These are phyloP conservation scores for Hippopotamus amphibius DNA, from an alignment of 2,113 vertebrate species.

Conservation along the genomic window DNA sequence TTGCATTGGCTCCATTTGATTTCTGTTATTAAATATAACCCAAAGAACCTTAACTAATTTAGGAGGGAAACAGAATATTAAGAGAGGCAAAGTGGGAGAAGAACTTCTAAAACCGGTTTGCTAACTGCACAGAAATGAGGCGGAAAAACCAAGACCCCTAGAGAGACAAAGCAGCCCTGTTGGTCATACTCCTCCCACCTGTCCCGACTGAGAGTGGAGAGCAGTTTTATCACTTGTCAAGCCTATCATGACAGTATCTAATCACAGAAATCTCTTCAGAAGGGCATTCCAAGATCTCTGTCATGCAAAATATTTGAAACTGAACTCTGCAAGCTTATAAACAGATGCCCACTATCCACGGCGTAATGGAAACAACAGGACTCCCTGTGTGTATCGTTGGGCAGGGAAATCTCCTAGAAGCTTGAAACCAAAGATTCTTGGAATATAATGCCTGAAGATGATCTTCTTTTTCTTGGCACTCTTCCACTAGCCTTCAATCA, in stretches of 20 bases:
- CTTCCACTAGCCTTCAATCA: constrained; percentile 65
- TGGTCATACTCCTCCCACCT: background rate
- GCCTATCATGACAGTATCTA: background rate
- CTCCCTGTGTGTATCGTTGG: background rate
- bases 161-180: background rate
- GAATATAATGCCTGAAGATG: constrained; percentile 49
- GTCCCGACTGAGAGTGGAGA: background rate
- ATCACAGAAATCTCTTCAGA: background rate
- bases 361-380: constrained; percentile 53
- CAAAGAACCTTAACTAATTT: constrained; percentile 63
- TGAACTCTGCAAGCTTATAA: background rate
- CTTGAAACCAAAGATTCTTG: constrained; percentile 59
- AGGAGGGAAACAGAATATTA: constrained; percentile 68
- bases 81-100: constrained; percentile 36
- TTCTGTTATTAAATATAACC: constrained; percentile 70
- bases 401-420: constrained; percentile 34
- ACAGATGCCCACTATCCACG: background rate
- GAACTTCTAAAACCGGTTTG: constrained; percentile 39
- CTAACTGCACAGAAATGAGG: constrained; percentile 57
- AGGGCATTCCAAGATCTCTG: background rate
- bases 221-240: background rate
- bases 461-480: constrained; percentile 58
- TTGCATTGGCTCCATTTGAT: constrained; percentile 55
- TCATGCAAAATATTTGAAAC: constrained; percentile 47
- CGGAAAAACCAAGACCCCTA: constrained; percentile 10